These are phyloP conservation scores for Megaceryle maxima DNA, from an alignment of 2,113 vertebrate species.

Conservation along the genomic window DNA sequence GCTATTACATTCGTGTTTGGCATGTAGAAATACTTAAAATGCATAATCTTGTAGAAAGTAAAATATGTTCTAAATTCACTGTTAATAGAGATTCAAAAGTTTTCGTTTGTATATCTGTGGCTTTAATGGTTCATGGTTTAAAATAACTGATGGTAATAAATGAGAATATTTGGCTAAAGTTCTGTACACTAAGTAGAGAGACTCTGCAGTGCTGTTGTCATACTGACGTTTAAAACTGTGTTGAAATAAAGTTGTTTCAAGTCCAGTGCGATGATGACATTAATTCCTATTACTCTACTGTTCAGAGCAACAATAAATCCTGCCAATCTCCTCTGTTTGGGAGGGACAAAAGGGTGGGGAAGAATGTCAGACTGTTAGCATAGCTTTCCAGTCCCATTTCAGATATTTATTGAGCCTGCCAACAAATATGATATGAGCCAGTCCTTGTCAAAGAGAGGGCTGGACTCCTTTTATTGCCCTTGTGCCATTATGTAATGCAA, in stretches of 20 bases:
- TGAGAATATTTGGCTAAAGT: not conserved
- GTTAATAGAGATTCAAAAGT: not conserved
- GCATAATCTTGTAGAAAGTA: not conserved
- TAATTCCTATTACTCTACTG: conserved; percentile 15
- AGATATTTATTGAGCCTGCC: conserved; percentile 18
- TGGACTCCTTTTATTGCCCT: conserved; percentile 6
- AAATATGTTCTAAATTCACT: not conserved
- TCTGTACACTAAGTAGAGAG: not conserved
- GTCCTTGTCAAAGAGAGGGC: not conserved
- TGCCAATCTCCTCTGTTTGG: conserved; percentile 39
- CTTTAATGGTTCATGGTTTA: not conserved
- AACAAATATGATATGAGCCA: not conserved
- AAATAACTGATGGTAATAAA: not conserved
- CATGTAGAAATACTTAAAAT: not conserved
- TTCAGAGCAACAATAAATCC: conserved; percentile 38
- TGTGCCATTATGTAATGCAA: not conserved
- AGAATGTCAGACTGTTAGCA: conserved; percentile 26
- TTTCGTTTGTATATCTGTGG: not conserved
- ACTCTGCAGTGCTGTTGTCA: not conserved
- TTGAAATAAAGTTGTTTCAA: conserved; percentile 37
- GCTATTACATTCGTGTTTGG: not conserved
- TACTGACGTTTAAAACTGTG: not conserved
- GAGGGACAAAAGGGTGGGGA: conserved; percentile 1
- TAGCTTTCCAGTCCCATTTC: conserved; percentile 4
- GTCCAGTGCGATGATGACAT: not conserved